Conservation (phyloP, 1,140 invertebrate genomes). For the Cataglyphis hispanica region DNA sequence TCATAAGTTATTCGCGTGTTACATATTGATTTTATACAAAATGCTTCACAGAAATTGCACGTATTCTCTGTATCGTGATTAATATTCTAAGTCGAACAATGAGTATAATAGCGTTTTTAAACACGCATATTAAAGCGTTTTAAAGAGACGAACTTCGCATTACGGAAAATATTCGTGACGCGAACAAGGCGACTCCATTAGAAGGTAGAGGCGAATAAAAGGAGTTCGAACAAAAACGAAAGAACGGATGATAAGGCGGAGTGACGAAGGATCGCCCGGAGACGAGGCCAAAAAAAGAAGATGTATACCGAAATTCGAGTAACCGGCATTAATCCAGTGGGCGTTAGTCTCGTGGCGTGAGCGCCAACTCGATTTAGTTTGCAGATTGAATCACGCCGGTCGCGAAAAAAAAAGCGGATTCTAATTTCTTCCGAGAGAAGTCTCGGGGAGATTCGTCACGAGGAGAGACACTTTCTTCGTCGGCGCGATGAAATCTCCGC, state of each 20-base stretch:
- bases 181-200: conserved; percentile 48
- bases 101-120: background rate
- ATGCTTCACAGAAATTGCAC: background rate
- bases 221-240: background rate
- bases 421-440: conserved; percentile 68
- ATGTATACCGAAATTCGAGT: conserved; percentile 45
- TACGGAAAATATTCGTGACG: background rate
- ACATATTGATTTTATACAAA: conserved; percentile 45
- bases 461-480: conserved; percentile 1
- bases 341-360: conserved; percentile 59
- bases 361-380: conserved; percentile 70
- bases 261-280: conserved; percentile 37
- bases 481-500: conserved; percentile 39
- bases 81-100: background rate
- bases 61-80: background rate
- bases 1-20: conserved; percentile 28
- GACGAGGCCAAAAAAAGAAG: conserved; percentile 56
- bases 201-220: background rate
- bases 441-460: conserved; percentile 60
- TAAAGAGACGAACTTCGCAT: background rate
- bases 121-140: background rate
- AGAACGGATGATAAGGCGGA: background rate
- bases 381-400: conserved; percentile 69
- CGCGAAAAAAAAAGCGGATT: conserved; percentile 70
- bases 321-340: conserved; percentile 59